Conservation (phyloP, 2,888 invertebrate species). For the Lampropteryx suffumata region DNA sequence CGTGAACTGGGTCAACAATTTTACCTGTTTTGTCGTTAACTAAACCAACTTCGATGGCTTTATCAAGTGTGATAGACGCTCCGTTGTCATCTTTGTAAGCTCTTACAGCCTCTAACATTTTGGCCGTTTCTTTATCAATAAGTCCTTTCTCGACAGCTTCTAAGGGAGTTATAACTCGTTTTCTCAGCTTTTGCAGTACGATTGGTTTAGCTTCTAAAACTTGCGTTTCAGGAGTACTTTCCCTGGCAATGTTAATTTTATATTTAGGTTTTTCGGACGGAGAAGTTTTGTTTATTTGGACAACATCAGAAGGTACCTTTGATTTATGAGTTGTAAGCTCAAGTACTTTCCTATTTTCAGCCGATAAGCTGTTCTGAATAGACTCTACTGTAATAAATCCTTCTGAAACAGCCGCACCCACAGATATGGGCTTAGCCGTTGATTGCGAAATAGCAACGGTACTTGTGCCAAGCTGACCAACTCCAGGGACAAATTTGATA, state of each 20-base stretch:
- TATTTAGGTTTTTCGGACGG: constrained; percentile 86
- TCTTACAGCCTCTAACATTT: constrained; percentile 85
- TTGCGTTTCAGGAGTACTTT: constrained; percentile 80
- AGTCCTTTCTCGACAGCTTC: constrained; percentile 91
- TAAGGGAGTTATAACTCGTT: constrained; percentile 87
- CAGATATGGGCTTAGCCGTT: constrained; percentile 74
- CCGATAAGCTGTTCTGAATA: constrained; percentile 70
- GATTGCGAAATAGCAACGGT: constrained; percentile 51
- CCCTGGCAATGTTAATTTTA: constrained; percentile 84
- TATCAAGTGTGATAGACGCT: constrained; percentile 86
- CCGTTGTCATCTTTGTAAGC: constrained; percentile 83
- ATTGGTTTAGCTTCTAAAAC: constrained; percentile 86
- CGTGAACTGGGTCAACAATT: constrained; percentile 92
- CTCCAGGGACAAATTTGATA: constrained; percentile 24
- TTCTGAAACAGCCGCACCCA: constrained; percentile 83
- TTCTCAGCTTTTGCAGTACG: constrained; percentile 89
- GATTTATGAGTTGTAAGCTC: constrained; percentile 45
- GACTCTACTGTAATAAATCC: constrained; percentile 81
- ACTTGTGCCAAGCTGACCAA: constrained; percentile 40
- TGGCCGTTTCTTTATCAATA: constrained; percentile 89
- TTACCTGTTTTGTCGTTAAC: constrained; percentile 89
- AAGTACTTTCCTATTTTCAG: constrained; percentile 56
- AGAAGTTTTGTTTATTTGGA: constrained; percentile 81
- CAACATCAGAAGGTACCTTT: constrained; percentile 69
- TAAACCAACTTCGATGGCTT: constrained; percentile 87